Evolutionary conservation across 2,113 vertebrate species (phyloP).

Genomic region (Peromyscus californicus): DNA sequence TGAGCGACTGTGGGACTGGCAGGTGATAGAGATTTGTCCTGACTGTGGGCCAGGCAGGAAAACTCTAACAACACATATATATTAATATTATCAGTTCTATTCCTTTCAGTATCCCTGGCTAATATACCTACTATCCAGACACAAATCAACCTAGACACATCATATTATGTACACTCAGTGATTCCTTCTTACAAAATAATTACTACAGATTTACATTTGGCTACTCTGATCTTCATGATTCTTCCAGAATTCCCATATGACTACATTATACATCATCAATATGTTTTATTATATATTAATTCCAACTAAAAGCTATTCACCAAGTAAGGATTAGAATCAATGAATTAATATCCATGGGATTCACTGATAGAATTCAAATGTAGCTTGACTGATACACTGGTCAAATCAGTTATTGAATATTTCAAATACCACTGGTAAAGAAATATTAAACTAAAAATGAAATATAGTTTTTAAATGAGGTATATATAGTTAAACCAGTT

Average conservation of each 20-base stretch:
- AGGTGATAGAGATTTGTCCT: no score
- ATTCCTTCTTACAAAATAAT: background rate
- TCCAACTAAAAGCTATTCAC: slow-evolving; percentile 2
- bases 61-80: no score
- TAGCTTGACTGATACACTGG: background rate
- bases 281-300: slow-evolving; percentile 6
- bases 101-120: background rate
- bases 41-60: no score
- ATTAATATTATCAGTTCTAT: background rate
- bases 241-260: background rate
- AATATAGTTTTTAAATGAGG: slow-evolving; percentile 17
- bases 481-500: background rate
- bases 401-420: slow-evolving; percentile 7
- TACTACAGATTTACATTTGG: background rate
- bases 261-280: background rate
- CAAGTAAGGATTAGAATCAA: background rate
- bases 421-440: background rate
- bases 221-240: background rate
- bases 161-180: background rate
- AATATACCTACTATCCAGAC: background rate
- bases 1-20: no score
- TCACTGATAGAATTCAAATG: background rate
- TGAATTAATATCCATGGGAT: background rate
- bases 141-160: background rate
- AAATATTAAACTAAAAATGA: background rate